Conservation (phyloP, 92 coral and sea anemone genomes). For the Actinernus sp. region DNA sequence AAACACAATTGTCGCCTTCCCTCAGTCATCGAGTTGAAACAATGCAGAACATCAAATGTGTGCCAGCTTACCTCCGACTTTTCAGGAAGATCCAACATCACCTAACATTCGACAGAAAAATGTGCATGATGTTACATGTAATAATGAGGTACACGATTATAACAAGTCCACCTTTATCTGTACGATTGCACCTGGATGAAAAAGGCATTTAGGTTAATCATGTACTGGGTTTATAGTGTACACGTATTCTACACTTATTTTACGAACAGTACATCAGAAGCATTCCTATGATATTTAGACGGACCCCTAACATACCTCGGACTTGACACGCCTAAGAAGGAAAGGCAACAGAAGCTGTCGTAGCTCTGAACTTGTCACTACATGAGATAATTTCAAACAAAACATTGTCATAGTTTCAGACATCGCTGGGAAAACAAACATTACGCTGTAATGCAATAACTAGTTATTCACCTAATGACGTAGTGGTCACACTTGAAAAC, state of each 20-base stretch:
- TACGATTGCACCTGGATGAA: not conserved
- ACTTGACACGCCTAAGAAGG: conserved; percentile 82
- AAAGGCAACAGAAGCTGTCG: conserved; percentile 84
- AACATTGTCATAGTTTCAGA: not conserved
- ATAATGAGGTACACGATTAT: too few species aligned
- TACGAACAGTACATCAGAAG: not conserved
- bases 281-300: too few species aligned
- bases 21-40: too few species aligned
- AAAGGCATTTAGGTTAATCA: not conserved
- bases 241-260: not conserved
- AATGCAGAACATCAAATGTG: not conserved
- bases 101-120: too few species aligned
- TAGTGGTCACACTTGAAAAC: conserved; percentile 37
- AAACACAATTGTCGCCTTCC: too few species aligned
- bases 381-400: not conserved
- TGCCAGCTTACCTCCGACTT: conserved; percentile 76
- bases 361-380: conserved; percentile 63
- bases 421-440: not conserved
- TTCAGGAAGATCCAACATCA: conserved; percentile 80
- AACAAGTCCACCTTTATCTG: too few species aligned
- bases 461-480: conserved; percentile 43
- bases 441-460: not conserved
- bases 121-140: too few species aligned
- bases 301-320: conserved; percentile 82
- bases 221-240: not conserved